Evolutionary conservation across 2,888 invertebrate genomes (phyloP), one percentile per base, ranked within the genome.

Genomic region (Lasiommata megera): DNA sequence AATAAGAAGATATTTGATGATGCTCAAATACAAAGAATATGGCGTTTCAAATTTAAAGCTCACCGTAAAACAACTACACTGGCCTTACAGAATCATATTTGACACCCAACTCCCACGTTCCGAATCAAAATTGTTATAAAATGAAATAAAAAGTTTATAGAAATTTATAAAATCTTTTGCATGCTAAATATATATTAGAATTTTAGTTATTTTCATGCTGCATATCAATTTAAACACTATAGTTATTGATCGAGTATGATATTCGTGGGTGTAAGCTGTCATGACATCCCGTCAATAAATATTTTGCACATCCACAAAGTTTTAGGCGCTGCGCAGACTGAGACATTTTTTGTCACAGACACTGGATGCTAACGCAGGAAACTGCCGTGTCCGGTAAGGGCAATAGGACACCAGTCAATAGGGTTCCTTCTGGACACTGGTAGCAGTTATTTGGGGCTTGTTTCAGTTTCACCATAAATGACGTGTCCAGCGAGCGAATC

Each of bases 261-360:
- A 23, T 23, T 23, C 31, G 54, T 52, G 54, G 46, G 52, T 37
- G 28, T 58, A 37, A 48, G 53, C 54, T 43, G 38, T 18, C 28
- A 7, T 56, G 18, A n/a, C 34, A 28, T 51, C 40, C 8, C 8
- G 23, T 52, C 12, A 23, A 41, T 40, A 48, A 37, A 57, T 50
- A 57, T 28, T 57, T 34, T 46, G 38, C 14, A 62, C 48, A 51
- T 55, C 31, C 44, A 56, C 50, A 56, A 55, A 47, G 6, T 46
- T 48, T 31, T 3, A 23, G 23, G 23, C 23, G 23, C 23, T 23
- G 23, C 23, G 23, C 23, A 23, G 5, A 23, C 23, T n/a, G n/a
- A 23, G 23, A 23, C 23, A 23, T 5, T 23, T 23, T 23, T 23
- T 23, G 23, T 3, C 23, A 23, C 23, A 23, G 23, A 23, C n/a